Evolutionary conservation across 2,888 invertebrate genomes (phyloP).

Genomic region (Tridacna gigas): DNA sequence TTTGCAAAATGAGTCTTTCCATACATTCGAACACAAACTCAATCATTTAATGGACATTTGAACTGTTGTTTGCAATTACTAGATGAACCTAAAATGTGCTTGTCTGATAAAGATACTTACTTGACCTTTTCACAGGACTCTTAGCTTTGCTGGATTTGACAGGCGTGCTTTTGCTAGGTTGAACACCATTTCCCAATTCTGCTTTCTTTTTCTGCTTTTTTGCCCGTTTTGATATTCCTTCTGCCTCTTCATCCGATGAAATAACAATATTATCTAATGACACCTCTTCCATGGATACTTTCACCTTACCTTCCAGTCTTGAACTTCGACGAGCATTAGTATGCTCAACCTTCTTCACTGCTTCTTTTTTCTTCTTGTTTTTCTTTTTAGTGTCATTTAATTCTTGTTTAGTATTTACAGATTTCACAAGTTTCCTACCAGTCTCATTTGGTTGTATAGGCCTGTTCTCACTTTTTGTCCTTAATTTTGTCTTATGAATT

Average conservation of each 20-base stretch:
- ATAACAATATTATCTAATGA: slow-evolving; percentile 60
- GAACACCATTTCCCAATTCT: neutral
- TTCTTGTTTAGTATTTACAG: neutral
- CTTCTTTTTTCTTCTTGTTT: neutral
- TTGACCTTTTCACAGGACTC: slow-evolving; percentile 17
- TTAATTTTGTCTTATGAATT: slow-evolving; percentile 33
- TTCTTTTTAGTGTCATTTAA: neutral
- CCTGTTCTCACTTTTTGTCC: slow-evolving; percentile 38
- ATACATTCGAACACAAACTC: too few relatives aligned
- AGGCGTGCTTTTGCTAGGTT: neutral
- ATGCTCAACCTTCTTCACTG: slow-evolving; percentile 6
- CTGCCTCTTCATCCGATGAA: slow-evolving; percentile 52
- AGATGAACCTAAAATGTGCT: too few relatives aligned
- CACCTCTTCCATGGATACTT: slow-evolving; percentile 61
- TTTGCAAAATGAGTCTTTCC: too few relatives aligned
- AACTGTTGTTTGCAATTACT: too few relatives aligned
- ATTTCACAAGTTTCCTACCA: neutral
- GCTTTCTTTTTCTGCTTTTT: slow-evolving; percentile 38
- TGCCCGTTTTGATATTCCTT: neutral
- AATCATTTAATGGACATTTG: too few relatives aligned
- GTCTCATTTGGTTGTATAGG: slow-evolving; percentile 3
- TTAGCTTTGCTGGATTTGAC: slow-evolving; percentile 5
- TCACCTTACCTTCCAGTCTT: slow-evolving; percentile 38
- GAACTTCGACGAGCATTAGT: slow-evolving; percentile 47
- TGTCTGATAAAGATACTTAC: neutral